phyloP scores from a whole-genome alignment of 2,797 vertebrate genomes.

The Neosilurus hyrtlii region DNA sequence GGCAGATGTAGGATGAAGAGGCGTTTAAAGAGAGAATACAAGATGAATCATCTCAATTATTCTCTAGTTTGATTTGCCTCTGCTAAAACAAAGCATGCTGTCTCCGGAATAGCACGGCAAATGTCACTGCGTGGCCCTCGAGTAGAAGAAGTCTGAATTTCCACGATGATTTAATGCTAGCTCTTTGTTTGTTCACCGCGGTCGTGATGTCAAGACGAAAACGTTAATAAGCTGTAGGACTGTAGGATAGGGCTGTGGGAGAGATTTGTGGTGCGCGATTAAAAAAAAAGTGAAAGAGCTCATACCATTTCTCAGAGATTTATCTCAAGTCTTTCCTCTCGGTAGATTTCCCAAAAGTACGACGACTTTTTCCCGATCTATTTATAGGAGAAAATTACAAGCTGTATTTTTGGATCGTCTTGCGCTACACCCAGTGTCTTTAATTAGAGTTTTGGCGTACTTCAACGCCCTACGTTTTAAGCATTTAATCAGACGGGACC shows the following conservation, averaged over 20 bases:
- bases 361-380: slow-evolving; percentile 30
- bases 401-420: slow-evolving; percentile 16
- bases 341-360: slow-evolving; percentile 46
- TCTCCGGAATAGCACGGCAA: not conserved
- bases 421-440: slow-evolving; percentile 47
- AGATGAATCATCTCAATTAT: slow-evolving; percentile 43
- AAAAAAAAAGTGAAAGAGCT: not conserved
- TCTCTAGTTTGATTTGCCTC: slow-evolving; percentile 25
- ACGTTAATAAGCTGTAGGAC: not conserved
- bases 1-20: slow-evolving; percentile 34
- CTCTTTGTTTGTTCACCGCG: slow-evolving; percentile 17
- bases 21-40: slow-evolving; percentile 18
- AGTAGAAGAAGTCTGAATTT: slow-evolving; percentile 32
- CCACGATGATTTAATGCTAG: not conserved
- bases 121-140: not conserved
- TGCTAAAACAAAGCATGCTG: slow-evolving; percentile 18
- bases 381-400: slow-evolving; percentile 40
- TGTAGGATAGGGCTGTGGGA: not conserved
- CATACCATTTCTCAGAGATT: slow-evolving; percentile 11
- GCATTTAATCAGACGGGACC: slow-evolving; percentile 59
- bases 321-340: slow-evolving; percentile 26
- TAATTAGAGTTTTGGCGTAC: slow-evolving; percentile 50
- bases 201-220: slow-evolving; percentile 22
- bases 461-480: slow-evolving; percentile 44
- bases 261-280: not conserved